Conservation (phyloP, 2,888 invertebrate species). For the Nemoura dubitans region DNA sequence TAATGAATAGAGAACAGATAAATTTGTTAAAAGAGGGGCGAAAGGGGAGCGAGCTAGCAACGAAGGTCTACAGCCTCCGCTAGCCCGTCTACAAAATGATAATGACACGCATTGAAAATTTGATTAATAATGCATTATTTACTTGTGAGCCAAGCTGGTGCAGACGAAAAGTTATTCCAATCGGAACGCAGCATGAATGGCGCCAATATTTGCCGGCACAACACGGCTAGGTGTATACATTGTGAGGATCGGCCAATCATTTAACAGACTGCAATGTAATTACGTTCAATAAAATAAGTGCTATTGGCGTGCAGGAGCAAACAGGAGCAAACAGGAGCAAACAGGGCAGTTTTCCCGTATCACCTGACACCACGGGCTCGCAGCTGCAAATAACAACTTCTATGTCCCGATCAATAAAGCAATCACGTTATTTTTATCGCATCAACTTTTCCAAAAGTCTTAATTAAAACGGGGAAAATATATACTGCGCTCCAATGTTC, state of each 20-base stretch:
- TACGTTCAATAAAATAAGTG: neutral
- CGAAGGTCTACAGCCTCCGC: too few relatives aligned
- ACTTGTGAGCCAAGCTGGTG: neutral
- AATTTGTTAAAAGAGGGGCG: constrained; percentile 1
- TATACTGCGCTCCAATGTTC: neutral
- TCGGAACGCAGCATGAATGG: neutral
- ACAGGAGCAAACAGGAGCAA: neutral
- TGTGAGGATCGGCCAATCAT: neutral
- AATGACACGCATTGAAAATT: neutral
- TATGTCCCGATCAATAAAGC: neutral
- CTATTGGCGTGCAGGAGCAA: neutral
- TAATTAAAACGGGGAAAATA: neutral
- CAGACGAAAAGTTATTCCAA: neutral
- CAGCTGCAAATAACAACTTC: neutral
- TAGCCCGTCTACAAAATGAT: neutral
- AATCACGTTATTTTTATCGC: constrained; percentile 7
- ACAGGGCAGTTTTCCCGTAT: neutral
- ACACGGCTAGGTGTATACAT: neutral
- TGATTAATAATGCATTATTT: neutral
- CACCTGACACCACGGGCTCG: neutral
- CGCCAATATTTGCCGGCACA: neutral
- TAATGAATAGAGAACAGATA: constrained; percentile 19
- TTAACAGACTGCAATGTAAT: neutral
- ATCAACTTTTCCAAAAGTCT: neutral
- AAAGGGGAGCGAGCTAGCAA: neutral